Evolutionary conservation across 2,113 vertebrate species (phyloP).

Genomic region (Siphamia tubifer): DNA sequence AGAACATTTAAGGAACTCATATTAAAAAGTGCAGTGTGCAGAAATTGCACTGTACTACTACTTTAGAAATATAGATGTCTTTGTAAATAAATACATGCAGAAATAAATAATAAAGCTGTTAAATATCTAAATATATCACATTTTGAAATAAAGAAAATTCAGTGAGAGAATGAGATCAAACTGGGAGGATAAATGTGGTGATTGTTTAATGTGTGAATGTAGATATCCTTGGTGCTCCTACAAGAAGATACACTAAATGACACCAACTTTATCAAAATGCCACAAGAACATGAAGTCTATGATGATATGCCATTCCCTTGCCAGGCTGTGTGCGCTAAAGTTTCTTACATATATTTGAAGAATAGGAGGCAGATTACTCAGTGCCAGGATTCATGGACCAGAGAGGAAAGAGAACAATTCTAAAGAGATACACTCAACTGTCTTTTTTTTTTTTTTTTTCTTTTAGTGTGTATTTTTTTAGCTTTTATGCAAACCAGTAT

Average conservation of each 20-base stretch:
- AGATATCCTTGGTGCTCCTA: slow-evolving; percentile 42
- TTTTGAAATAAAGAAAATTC: slow-evolving; percentile 65
- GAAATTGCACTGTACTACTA: slow-evolving; percentile 80
- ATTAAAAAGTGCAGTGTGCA: slow-evolving; percentile 83
- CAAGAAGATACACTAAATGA: slow-evolving; percentile 23
- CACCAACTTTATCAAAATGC: slow-evolving; percentile 24
- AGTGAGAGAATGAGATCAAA: slow-evolving; percentile 37
- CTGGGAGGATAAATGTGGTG: slow-evolving; percentile 25
- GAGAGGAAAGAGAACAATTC: slow-evolving; percentile 34
- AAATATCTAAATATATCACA: slow-evolving; percentile 78
- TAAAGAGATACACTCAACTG: slow-evolving; percentile 27
- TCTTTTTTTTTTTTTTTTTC: slow-evolving; percentile 7
- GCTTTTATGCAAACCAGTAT: slow-evolving; percentile 49
- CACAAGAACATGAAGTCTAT: slow-evolving; percentile 27
- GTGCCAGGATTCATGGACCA: slow-evolving; percentile 26
- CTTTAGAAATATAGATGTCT: slow-evolving; percentile 82
- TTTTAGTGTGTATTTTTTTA: slow-evolving; percentile 27
- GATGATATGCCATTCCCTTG: slow-evolving; percentile 29
- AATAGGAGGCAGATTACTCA: slow-evolving; percentile 17
- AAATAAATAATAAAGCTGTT: slow-evolving; percentile 79
- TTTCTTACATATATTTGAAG: slow-evolving; percentile 17
- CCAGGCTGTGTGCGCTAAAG: slow-evolving; percentile 38
- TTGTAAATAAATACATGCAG: slow-evolving; percentile 80
- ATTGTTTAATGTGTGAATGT: slow-evolving; percentile 19
- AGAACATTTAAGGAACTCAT: slow-evolving; percentile 69